phyloP scores from a whole-genome alignment of 2,888 invertebrate species.

The Lumbricus terrestris region DNA sequence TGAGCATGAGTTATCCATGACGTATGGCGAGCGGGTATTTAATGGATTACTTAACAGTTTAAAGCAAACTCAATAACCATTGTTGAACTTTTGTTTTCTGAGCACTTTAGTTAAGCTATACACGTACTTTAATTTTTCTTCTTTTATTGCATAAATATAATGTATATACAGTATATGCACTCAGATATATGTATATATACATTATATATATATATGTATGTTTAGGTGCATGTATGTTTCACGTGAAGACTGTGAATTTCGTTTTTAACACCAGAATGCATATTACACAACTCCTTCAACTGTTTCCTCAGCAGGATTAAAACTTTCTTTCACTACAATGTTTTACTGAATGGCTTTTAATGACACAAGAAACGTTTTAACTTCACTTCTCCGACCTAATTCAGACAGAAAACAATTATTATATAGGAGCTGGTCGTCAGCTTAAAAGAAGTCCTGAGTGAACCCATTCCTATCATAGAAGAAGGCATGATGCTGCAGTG shows the following conservation, averaged over 20 bases:
- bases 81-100: neutral
- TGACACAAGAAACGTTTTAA: neutral
- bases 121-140: neutral
- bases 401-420: neutral
- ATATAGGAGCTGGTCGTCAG: neutral
- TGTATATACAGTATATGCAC: neutral
- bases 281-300: conserved; percentile 3
- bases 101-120: neutral
- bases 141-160: neutral
- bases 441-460: neutral
- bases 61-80: neutral
- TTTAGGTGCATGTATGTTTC: neutral
- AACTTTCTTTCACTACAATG: neutral
- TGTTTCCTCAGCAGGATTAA: neutral
- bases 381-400: neutral
- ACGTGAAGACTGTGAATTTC: neutral
- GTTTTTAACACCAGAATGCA: neutral
- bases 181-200: neutral
- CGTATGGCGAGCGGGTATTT: neutral
- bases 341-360: neutral
- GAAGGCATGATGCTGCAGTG: neutral
- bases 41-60: neutral
- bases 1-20: neutral
- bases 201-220: neutral
- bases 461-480: neutral